Base-by-base conservation (phyloP, 2,888 invertebrate species). In the Fragum whitleyi region DNA sequence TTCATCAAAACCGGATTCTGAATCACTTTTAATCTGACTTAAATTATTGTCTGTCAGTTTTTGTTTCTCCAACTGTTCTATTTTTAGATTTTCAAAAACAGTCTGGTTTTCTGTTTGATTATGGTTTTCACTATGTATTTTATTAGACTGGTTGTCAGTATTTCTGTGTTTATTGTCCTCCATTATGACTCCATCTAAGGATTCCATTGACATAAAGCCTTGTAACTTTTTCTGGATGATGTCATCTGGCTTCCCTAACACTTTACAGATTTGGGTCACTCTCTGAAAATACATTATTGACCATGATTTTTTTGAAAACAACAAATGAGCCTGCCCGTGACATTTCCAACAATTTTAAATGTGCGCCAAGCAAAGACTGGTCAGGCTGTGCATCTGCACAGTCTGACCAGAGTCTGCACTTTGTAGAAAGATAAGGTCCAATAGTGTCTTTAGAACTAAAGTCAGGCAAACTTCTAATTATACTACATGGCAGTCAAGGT, bases 1-100 rank as follows among this genome's bases (percentile, higher is more conserved):
- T 79, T 94, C 94, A 71, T 94, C 94, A 83, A 94, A 93, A 7
- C 94, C 94, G 0, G 94, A 94, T 77, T 94, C 94, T 0, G 90
- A 86, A 86, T 94, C 94, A 88, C 93, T 92, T 83, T 87, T 90
- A 2, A 87, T 74, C 53, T 86, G 82, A 70, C 59, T 80, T 42
- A 81, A 16, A 62, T 21, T 77, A 42, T 39, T 78, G 57, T 85
- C 85, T 42, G 75, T 67, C 61, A 79, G 55, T 77, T 76, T 83
- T 42, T 73, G 83, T 74, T 74, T 83, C 57, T 86, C 83, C 28
- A 65, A 36, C 26, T 51, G 69, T 65, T 62, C 47, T 23, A 55
- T 69, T 28, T 79, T 79, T 47, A 29, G 68, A 59, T 77, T 81
- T 21, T 77, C 73, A 73, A 61, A 74, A 39, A 77, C 81, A 55